phyloP scores from a whole-genome alignment of 2,113 vertebrate species.

The Malurus alboscapulatus region DNA sequence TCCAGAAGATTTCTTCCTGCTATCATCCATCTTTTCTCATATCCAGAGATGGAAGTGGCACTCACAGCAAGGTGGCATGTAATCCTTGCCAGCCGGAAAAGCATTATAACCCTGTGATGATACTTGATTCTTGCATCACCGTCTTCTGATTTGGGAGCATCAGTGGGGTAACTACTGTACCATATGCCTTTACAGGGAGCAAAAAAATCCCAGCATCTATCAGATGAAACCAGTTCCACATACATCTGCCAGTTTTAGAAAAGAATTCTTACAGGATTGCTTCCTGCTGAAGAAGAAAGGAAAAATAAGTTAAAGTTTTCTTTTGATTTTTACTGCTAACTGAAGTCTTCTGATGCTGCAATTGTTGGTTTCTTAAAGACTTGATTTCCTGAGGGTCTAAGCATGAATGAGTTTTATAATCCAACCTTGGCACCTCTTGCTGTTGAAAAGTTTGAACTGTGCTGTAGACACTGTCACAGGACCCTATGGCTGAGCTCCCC shows the following conservation, averaged over 20 bases:
- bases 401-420: neutral
- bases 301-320: neutral
- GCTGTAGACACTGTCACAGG: neutral
- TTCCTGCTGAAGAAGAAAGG: neutral
- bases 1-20: neutral
- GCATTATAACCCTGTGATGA: neutral
- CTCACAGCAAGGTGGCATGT: fast-evolving
- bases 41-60: neutral
- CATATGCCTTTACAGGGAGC: neutral
- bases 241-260: neutral
- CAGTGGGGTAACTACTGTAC: neutral
- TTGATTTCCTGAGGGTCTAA: neutral
- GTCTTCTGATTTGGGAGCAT: neutral
- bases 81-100: neutral
- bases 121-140: neutral
- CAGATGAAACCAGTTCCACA: fast-evolving
- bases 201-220: neutral
- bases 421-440: neutral
- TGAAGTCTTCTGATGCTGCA: neutral
- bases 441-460: neutral
- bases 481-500: neutral
- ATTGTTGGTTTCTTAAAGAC: neutral
- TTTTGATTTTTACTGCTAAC: neutral
- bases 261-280: neutral
- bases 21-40: neutral